A percentile compares a stretch with the other conserved stretches of the same genome.
These are phyloP conservation scores for Ecdyonurus torrentis DNA, from an alignment of 2,888 invertebrate species.

Conservation along the genomic window DNA sequence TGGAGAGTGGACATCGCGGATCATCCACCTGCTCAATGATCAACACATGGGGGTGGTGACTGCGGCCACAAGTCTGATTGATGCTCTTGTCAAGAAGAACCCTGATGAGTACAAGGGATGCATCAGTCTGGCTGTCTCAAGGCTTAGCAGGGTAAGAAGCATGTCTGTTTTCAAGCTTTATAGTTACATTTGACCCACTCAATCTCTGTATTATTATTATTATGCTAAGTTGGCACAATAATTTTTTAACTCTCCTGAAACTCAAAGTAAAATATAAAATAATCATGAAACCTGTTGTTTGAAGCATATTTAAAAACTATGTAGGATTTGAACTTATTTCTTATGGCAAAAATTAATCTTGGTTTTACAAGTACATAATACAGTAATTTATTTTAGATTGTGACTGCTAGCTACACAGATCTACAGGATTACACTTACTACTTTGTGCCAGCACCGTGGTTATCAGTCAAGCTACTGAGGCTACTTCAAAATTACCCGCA, in stretches of 20 bases:
- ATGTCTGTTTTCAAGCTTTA: not conserved
- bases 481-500: conserved; percentile 97
- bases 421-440: conserved; percentile 99
- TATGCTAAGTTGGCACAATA: too few species aligned
- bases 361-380: too few species aligned
- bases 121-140: conserved; percentile 92
- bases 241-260: not conserved
- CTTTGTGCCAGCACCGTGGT: conserved; percentile 99
- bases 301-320: too few species aligned
- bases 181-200: not conserved
- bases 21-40: conserved; percentile 96
- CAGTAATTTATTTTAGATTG: too few species aligned
- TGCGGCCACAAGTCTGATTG: conserved; percentile 93
- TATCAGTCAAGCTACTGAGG: conserved; percentile 91
- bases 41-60: conserved; percentile 99
- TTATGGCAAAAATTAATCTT: too few species aligned
- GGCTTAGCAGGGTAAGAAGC: conserved; percentile 63
- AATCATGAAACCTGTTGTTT: too few species aligned
- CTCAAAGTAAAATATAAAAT: too few species aligned
- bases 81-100: conserved; percentile 95
- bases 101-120: conserved; percentile 99
- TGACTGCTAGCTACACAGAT: conserved; percentile 97
- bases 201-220: too few species aligned
- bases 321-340: too few species aligned
- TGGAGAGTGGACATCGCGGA: conserved; percentile 97